phyloP scores from a whole-genome alignment of 1,140 invertebrate genomes.

The Bursaphelenchus mucronatus region DNA sequence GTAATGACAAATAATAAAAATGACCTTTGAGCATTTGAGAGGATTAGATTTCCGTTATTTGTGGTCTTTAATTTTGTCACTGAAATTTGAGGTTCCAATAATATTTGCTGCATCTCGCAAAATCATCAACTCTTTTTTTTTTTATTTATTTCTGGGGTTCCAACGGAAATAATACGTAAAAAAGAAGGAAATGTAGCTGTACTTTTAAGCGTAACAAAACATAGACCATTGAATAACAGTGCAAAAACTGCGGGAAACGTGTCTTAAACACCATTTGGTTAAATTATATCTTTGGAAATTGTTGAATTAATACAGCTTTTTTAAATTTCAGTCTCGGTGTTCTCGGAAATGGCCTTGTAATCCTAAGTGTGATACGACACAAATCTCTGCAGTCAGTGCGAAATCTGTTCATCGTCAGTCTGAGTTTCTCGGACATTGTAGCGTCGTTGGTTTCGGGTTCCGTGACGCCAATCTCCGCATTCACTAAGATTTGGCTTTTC shows the following conservation, averaged over 20 bases:
- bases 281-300: conserved; percentile 2
- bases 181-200: neutral
- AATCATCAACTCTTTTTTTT: too few species aligned
- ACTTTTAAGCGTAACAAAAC: neutral
- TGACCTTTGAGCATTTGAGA: too few species aligned
- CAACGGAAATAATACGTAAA: too few species aligned
- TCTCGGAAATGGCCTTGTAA: conserved; percentile 40
- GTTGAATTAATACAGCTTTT: neutral
- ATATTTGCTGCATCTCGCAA: too few species aligned
- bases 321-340: conserved; percentile 29
- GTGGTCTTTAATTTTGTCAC: too few species aligned
- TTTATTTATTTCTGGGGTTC: too few species aligned
- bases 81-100: too few species aligned
- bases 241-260: neutral
- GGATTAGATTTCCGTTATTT: too few species aligned
- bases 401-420: conserved; percentile 55
- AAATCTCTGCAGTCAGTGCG: conserved; percentile 55
- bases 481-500: conserved; percentile 59
- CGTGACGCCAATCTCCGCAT: conserved; percentile 54
- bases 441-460: conserved; percentile 57
- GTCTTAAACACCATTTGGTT: neutral
- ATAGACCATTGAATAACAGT: neutral
- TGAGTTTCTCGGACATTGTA: conserved; percentile 57
- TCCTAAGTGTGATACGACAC: conserved; percentile 64
- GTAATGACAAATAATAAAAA: too few species aligned